Conservation (phyloP, 2,797 vertebrate genomes). For the Onychomys torridus region DNA sequence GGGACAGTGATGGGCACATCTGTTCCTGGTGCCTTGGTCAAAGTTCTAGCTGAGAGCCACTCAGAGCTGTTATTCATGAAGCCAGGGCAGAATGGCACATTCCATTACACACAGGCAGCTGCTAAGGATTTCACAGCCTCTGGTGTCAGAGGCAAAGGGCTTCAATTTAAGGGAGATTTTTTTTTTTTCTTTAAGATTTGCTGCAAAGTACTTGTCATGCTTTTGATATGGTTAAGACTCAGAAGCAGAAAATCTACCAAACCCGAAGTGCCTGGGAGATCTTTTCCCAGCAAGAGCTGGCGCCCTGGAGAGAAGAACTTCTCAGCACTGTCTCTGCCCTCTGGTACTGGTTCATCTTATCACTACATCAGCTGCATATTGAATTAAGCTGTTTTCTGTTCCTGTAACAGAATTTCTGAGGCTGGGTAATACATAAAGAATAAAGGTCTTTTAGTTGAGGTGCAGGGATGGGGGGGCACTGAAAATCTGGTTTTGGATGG, state of each 20-base stretch:
- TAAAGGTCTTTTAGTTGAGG: not conserved
- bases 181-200: not conserved
- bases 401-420: not conserved
- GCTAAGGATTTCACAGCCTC: not conserved
- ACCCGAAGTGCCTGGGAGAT: not conserved
- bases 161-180: constrained; percentile 18
- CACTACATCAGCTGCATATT: not conserved
- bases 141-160: constrained; percentile 42
- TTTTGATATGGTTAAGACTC: constrained; percentile 1
- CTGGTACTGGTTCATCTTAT: not conserved
- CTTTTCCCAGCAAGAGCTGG: not conserved
- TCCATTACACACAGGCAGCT: not conserved
- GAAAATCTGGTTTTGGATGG: too few relatives aligned
- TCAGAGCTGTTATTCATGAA: not conserved
- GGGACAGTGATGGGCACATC: not conserved
- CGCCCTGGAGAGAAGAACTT: not conserved
- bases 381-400: not conserved
- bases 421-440: not conserved
- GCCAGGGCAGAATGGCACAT: not conserved
- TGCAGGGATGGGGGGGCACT: not conserved
- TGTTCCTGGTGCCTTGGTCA: constrained; percentile 1
- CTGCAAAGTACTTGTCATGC: constrained; percentile 15
- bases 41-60: not conserved
- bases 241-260: not conserved
- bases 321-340: not conserved